Percentiles rank a stretch among this genome's conserved stretches.
These are phyloP conservation scores for Parazoanthus darwini DNA, from an alignment of 92 coral and sea anemone genomes.

Conservation along the genomic window DNA sequence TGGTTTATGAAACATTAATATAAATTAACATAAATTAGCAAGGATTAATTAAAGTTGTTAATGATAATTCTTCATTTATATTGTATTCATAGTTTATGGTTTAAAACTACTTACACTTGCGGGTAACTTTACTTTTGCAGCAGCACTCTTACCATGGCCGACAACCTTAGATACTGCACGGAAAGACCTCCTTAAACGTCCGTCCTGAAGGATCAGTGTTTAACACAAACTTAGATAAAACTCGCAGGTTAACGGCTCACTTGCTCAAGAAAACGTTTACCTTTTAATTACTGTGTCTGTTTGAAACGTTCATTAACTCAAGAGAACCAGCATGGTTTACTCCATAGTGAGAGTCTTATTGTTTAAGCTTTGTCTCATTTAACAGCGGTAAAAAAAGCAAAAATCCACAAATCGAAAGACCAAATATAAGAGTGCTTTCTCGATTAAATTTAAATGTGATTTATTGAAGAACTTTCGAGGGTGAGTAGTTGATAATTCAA, in stretches of 20 bases:
- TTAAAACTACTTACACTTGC: constrained; percentile 22
- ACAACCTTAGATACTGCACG: constrained; percentile 86
- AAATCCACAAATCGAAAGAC: too few relatives aligned
- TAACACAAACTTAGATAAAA: neutral
- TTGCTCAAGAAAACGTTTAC: neutral
- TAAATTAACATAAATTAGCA: neutral
- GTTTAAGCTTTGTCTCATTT: too few relatives aligned
- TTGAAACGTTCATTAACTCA: neutral
- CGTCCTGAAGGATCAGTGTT: constrained; percentile 43
- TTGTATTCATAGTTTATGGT: neutral
- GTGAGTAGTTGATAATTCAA: too few relatives aligned
- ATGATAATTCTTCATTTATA: neutral
- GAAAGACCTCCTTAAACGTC: constrained; percentile 71
- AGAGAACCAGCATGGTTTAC: too few relatives aligned
- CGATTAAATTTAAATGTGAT: too few relatives aligned
- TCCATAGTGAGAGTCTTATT: too few relatives aligned
- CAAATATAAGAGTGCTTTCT: too few relatives aligned
- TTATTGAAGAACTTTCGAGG: too few relatives aligned
- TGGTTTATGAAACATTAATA: neutral
- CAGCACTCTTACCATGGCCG: constrained; percentile 6
- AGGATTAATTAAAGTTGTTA: neutral
- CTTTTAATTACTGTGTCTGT: neutral
- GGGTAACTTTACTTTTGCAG: constrained; percentile 30
- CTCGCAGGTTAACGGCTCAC: too few relatives aligned
- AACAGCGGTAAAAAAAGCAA: too few relatives aligned